Conservation (phyloP, 2,113 vertebrate genomes). For the Morone chrysops region DNA sequence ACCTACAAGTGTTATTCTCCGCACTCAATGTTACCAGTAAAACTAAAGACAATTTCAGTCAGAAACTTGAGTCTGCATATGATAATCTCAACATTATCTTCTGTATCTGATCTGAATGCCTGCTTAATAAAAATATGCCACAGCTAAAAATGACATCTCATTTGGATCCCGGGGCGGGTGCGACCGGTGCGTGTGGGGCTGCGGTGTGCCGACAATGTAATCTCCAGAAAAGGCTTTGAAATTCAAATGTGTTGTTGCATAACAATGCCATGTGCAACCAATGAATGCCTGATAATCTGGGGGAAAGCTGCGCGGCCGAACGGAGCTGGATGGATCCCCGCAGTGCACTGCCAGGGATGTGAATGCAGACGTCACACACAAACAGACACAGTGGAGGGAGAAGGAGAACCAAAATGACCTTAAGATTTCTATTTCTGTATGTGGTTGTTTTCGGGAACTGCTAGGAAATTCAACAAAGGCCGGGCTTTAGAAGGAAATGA, state of each 20-base stretch:
- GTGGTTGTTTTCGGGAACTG: background rate
- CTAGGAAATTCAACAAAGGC: background rate
- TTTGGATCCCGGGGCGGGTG: constrained; percentile 26
- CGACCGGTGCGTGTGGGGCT: constrained; percentile 22
- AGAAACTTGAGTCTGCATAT: background rate
- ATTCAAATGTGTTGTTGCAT: constrained; percentile 78
- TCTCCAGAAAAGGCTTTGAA: constrained; percentile 68
- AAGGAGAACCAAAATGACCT: constrained; percentile 5
- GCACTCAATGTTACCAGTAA: background rate
- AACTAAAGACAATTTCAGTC: background rate
- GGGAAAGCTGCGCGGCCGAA: constrained; percentile 43
- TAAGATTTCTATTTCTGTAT: constrained; percentile 15
- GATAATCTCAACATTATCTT: background rate
- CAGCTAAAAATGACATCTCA: constrained; percentile 42
- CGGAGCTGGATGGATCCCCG: constrained; percentile 61
- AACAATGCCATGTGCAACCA: constrained; percentile 76
- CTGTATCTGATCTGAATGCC: constrained; percentile 2
- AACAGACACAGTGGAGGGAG: constrained; percentile 3
- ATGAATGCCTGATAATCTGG: constrained; percentile 74
- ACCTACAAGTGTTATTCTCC: background rate
- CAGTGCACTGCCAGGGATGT: constrained; percentile 56
- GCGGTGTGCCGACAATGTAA: constrained; percentile 53
- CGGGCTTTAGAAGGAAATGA: background rate
- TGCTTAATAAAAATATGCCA: constrained; percentile 33
- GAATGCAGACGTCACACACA: constrained; percentile 23